Conservation (phyloP, 2,797 vertebrate genomes). For the Microctenopoma lineatum region DNA sequence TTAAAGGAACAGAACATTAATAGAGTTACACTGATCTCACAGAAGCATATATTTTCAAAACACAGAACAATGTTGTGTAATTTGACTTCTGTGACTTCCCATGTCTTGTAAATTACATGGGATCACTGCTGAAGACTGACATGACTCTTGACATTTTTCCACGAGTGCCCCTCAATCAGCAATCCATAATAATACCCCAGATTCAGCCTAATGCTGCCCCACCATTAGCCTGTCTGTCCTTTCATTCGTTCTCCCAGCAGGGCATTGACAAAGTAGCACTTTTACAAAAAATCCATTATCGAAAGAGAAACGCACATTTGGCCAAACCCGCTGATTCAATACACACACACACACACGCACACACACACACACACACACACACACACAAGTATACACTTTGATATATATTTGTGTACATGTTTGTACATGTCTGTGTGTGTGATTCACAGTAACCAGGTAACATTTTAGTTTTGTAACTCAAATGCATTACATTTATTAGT, state of each 20-base stretch:
- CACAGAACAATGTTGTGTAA: neutral
- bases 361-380: neutral
- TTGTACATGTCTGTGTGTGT: neutral
- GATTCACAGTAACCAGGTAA: no score
- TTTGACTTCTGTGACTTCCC: neutral
- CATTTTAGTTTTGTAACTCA: no score
- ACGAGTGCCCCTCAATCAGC: constrained; percentile 7
- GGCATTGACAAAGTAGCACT: constrained; percentile 11
- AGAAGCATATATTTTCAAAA: no score
- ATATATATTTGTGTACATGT: no score
- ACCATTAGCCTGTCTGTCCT: constrained; percentile 8
- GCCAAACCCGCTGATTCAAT: neutral
- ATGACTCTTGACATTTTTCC: constrained; percentile 18
- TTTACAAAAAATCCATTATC: constrained; percentile 42
- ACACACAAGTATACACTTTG: neutral
- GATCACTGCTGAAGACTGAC: constrained; percentile 7
- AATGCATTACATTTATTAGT: no score
- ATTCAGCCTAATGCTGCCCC: constrained; percentile 22
- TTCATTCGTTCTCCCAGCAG: constrained; percentile 1
- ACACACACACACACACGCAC: neutral
- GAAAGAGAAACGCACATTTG: neutral
- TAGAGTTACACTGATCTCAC: no score
- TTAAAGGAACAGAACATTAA: neutral
- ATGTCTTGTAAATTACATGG: neutral
- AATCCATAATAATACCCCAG: constrained; percentile 27